These are phyloP conservation scores for Aphidoletes aphidimyza DNA, from an alignment of 2,888 invertebrate species.

Conservation along the genomic window DNA sequence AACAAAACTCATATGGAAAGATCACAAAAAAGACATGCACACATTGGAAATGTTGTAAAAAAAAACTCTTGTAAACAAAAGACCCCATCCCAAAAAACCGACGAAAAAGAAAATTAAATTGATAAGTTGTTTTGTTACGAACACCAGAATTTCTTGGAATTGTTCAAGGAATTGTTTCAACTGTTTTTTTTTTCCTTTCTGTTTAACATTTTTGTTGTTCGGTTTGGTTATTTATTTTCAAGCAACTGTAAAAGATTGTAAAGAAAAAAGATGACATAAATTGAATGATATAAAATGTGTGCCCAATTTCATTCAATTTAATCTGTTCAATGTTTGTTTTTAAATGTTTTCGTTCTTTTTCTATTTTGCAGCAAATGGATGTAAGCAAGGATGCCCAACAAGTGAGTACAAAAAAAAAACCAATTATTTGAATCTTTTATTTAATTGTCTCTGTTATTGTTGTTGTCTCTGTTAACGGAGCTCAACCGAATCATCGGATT, in stretches of 20 bases:
- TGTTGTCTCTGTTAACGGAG: not conserved
- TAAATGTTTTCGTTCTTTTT: constrained; percentile 56
- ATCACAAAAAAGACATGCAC: no score
- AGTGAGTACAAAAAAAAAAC: constrained; percentile 63
- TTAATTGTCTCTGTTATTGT: not conserved
- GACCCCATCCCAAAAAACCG: not conserved
- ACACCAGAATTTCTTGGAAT: not conserved
- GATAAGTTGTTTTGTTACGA: not conserved
- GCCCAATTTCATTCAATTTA: not conserved
- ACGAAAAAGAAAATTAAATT: not conserved
- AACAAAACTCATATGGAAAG: no score
- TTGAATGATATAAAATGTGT: not conserved
- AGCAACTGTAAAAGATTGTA: no score
- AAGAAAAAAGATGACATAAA: no score
- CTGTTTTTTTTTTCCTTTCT: not conserved
- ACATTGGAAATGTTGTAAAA: not conserved
- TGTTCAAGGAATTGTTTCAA: not conserved
- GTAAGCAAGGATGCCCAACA: constrained; percentile 69
- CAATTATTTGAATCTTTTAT: not conserved
- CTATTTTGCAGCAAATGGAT: constrained; percentile 66
- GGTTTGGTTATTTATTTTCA: no score
- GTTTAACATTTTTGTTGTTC: not conserved
- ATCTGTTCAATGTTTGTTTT: not conserved
- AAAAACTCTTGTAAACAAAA: not conserved
- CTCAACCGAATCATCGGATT: not conserved